Conservation (phyloP, 2,888 invertebrate species). For the Diarsia brunnea region DNA sequence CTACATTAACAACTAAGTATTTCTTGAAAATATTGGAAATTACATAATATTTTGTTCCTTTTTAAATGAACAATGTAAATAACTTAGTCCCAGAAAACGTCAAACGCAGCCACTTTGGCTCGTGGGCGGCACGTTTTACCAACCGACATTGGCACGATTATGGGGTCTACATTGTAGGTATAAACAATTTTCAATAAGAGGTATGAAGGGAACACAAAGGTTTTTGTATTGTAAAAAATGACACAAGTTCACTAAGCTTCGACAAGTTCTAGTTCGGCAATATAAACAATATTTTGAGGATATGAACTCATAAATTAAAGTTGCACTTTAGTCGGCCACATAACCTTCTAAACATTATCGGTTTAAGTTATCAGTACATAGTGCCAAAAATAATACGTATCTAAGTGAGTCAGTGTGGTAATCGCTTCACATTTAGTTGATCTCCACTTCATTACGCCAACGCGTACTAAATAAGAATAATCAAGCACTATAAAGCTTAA, state of each 20-base stretch:
- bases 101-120: constrained; percentile 59
- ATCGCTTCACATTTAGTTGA: constrained; percentile 42
- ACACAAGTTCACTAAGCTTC: not conserved
- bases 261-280: not conserved
- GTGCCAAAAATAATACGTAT: constrained; percentile 34
- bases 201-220: not conserved
- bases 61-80: constrained; percentile 36
- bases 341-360: constrained; percentile 24
- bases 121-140: constrained; percentile 57
- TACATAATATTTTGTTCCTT: constrained; percentile 41
- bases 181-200: constrained; percentile 7
- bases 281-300: not conserved
- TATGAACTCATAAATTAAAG: constrained; percentile 5
- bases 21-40: not conserved
- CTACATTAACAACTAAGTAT: not conserved
- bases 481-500: constrained; percentile 32
- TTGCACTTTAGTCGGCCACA: constrained; percentile 9
- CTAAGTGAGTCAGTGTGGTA: constrained; percentile 29
- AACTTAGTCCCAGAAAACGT: constrained; percentile 47
- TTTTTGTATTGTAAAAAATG: not conserved
- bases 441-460: constrained; percentile 36
- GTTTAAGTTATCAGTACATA: constrained; percentile 17
- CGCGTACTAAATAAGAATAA: constrained; percentile 22
- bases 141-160: constrained; percentile 36
- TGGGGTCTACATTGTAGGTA: constrained; percentile 16